A percentile compares a stretch with the other conserved stretches of the same genome.
Conservation (phyloP, 2,888 invertebrate genomes). For the Caenorhabditis sp. region DNA sequence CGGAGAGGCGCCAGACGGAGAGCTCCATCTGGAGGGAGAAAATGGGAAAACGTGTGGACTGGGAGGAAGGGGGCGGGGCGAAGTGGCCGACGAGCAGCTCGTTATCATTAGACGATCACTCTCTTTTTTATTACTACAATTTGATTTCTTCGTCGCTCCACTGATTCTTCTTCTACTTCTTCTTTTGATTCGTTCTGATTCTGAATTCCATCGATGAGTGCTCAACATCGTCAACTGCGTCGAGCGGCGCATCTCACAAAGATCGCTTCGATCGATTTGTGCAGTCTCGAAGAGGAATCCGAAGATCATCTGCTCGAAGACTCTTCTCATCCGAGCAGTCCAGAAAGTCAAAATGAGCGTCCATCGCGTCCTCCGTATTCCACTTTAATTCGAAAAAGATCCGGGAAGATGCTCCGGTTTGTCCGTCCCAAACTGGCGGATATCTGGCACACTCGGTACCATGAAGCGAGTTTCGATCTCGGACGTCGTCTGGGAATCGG, state of each 20-base stretch:
- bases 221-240: conserved; percentile 48
- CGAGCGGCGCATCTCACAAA: conserved; percentile 49
- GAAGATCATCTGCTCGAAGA: conserved; percentile 42
- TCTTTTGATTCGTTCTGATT: too few relatives aligned
- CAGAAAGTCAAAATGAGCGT: conserved; percentile 21
- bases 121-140: conserved; percentile 27
- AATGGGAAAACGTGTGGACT: conserved; percentile 15
- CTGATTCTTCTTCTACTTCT: background rate
- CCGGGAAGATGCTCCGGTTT: conserved; percentile 28
- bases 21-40: conserved; percentile 20
- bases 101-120: conserved; percentile 24
- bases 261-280: conserved; percentile 61
- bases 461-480: conserved; percentile 64
- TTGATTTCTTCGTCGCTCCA: conserved; percentile 11
- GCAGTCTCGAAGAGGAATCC: conserved; percentile 52
- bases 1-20: conserved; percentile 20
- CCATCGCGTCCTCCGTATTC: conserved; percentile 38
- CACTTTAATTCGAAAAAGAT: conserved; percentile 51
- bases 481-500: conserved; percentile 61
- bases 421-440: conserved; percentile 61
- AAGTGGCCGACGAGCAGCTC: conserved; percentile 11
- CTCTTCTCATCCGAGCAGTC: conserved; percentile 3
- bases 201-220: conserved; percentile 46
- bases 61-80: conserved; percentile 1
- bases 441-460: conserved; percentile 59